A percentile compares a stretch with the other conserved stretches of the same genome.
These are phyloP conservation scores for Synergus japonicus DNA, from an alignment of 2,888 invertebrate species.

Conservation along the genomic window DNA sequence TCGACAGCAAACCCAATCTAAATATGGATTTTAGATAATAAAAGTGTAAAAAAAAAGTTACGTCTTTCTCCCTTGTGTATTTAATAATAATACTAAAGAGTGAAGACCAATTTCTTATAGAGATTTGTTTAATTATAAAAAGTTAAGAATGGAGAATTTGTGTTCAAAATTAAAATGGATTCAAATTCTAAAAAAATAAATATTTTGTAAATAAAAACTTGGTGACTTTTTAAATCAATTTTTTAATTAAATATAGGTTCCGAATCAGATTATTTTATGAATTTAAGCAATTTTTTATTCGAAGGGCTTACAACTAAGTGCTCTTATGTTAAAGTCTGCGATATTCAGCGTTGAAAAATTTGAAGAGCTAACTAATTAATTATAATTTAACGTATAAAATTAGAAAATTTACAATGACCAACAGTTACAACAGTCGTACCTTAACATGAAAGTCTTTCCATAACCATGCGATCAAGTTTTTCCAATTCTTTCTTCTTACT, in stretches of 20 bases:
- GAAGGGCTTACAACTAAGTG: not conserved
- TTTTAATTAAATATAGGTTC: not conserved
- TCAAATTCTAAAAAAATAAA: not conserved
- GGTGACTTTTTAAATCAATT: not conserved
- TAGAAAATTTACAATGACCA: constrained; percentile 7
- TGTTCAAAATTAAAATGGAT: not conserved
- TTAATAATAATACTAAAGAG: not conserved
- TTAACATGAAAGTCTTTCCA: constrained; percentile 17
- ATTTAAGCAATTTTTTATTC: not conserved
- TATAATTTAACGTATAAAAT: constrained; percentile 21
- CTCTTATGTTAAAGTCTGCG: too few species aligned
- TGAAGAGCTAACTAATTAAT: not conserved
- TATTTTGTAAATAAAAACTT: not conserved
- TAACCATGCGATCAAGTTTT: constrained; percentile 58
- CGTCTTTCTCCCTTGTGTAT: constrained; percentile 38
- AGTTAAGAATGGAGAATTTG: not conserved
- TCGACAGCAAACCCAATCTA: constrained; percentile 93
- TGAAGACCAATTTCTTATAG: not conserved
- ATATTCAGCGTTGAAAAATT: not conserved
- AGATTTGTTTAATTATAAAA: not conserved
- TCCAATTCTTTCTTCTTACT: constrained; percentile 65
- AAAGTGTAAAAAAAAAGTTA: constrained; percentile 36
- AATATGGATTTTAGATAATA: constrained; percentile 91
- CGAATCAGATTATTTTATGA: not conserved
- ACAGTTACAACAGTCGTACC: not conserved